A percentile compares a stretch with the other conserved stretches of the same genome.
Evolutionary conservation across 2,797 vertebrate genomes (phyloP).

Genomic region (Onychomys arenicola): DNA sequence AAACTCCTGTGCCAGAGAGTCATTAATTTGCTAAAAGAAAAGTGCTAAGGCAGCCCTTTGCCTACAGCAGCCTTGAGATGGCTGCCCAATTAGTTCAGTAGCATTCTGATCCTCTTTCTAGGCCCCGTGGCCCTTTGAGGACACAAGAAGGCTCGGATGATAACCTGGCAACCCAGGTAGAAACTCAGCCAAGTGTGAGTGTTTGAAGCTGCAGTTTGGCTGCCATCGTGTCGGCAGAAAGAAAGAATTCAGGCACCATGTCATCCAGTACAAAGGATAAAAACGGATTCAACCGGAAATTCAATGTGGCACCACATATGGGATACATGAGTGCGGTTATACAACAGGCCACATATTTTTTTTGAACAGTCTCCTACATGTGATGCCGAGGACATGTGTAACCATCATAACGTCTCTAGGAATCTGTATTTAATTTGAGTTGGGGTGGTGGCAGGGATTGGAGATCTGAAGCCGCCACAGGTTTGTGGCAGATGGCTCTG

Average conservation of each 20-base stretch:
- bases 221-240: conserved; percentile 92
- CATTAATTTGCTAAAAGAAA: conserved; percentile 89
- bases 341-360: conserved; percentile 91
- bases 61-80: conserved; percentile 88
- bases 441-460: conserved; percentile 90
- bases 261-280: conserved; percentile 94
- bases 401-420: conserved; percentile 93
- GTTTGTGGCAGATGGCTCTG: conserved; percentile 98
- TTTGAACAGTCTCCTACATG: conserved; percentile 94
- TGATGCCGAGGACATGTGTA: conserved; percentile 95
- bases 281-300: conserved; percentile 94
- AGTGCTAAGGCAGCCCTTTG: conserved; percentile 86
- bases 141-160: conserved; percentile 90
- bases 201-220: conserved; percentile 94
- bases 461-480: conserved; percentile 95
- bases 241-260: conserved; percentile 93
- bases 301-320: conserved; percentile 97
- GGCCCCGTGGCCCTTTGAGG: conserved; percentile 92
- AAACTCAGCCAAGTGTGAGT: conserved; percentile 91
- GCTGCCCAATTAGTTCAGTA: conserved; percentile 88
- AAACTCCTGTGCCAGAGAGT: conserved; percentile 89
- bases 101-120: conserved; percentile 88
- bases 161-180: conserved; percentile 96
- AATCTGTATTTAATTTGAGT: conserved; percentile 95
- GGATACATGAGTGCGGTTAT: conserved; percentile 95